Base-by-base conservation (phyloP, 53 echinoderm and acorn worm species). In the Hippasteria phrygiana region DNA sequence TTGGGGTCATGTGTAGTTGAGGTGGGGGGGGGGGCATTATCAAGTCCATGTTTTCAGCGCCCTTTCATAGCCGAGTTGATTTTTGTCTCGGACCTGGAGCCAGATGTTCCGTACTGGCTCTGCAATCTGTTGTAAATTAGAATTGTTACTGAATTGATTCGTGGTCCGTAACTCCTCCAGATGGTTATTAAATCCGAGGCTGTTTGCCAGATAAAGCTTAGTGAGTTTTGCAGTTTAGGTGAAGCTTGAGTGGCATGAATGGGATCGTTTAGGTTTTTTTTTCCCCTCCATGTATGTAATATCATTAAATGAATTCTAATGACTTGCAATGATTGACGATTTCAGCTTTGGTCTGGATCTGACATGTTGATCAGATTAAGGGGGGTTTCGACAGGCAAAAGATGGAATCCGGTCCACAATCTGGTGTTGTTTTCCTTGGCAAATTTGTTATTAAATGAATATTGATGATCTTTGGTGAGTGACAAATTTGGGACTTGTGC, bases 301-400 rank as follows among this genome's bases (percentile, higher is more conserved):
- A 35, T 65, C 24, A 71, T 85, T 47, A 85, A 85, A 37, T 71
- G 50, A 48, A 85, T 69, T 69, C 71, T 51, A 71, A 51, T 18
- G 36, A 70, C 11, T 37, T 29, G n/a, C 29, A 71, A 1, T 85
- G 85, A 85, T 47, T 69, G 85, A 85, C 1, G 69, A 24, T 48
- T 12, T 32, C 20, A 50, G 51, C 26, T 69, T 34, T 85, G 71
- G 70, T 85, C 70, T n/a, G 70, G 37, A 71, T 51, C 32, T 31
- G 18, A 35, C 85, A 85, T 85, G 85, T 53, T 85, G 85, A 48
- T 85, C 37, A 50, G 26, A 67, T 85, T 71, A 78, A 35, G 36
- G 78, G 7, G 4, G 24, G 72, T 11, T 75, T 10, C 41, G 47
- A 11, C n/a, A n/a, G 47, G 41, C 41, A 24, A 35, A 66, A 43